Evolutionary conservation across 2,797 vertebrate species (phyloP).

Genomic region (Rhodeus uyekii): DNA sequence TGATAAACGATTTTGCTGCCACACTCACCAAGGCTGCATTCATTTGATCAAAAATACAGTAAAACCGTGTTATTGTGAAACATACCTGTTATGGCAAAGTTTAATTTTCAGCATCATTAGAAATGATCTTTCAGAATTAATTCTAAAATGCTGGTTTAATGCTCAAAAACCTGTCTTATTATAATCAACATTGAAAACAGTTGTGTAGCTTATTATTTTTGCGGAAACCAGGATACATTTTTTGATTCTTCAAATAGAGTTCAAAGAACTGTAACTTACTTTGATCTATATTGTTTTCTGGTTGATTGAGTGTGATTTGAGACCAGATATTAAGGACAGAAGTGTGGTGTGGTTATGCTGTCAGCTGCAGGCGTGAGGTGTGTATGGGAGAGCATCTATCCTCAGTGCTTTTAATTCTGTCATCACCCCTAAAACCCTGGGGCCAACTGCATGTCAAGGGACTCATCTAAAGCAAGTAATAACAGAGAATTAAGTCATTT

Average conservation of each 20-base stretch:
- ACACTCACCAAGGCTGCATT: background rate
- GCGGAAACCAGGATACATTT: background rate
- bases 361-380: slow-evolving; percentile 22
- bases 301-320: background rate
- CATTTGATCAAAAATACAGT: background rate
- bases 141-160: background rate
- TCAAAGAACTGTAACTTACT: background rate
- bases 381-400: slow-evolving; percentile 8
- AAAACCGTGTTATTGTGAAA: background rate
- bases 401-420: slow-evolving; percentile 21
- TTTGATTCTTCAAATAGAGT: background rate
- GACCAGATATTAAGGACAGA: background rate
- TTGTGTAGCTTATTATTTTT: background rate
- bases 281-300: background rate
- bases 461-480: slow-evolving; percentile 51
- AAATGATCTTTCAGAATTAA: background rate
- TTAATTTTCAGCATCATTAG: background rate
- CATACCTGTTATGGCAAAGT: background rate
- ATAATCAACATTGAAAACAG: background rate
- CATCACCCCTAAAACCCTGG: slow-evolving; percentile 8
- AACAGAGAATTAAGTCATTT: slow-evolving; percentile 48
- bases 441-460: slow-evolving; percentile 36
- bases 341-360: no score
- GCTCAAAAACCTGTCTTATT: background rate
- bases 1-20: no score